Base-by-base conservation (phyloP, 2,797 vertebrate genomes). In the Spinibarbus caldwelli region DNA sequence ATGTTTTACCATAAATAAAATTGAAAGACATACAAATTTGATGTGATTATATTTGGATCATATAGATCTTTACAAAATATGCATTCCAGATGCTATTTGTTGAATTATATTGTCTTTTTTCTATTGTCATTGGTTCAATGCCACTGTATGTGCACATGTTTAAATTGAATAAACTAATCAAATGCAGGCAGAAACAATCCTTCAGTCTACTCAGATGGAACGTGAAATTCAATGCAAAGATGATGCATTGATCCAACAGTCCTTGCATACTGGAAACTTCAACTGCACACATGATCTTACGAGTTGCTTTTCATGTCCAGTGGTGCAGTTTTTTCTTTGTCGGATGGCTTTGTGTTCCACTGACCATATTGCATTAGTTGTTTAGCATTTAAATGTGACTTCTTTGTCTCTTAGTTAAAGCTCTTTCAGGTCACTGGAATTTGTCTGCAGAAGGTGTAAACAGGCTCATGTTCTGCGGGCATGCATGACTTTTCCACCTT, bases 361-460 rank as follows among this genome's bases (percentile, higher is more conserved):
- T 57, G 4, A 57, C 34, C 23, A 15, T 23, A 77, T 57, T 38
- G 57, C 38, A 78, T 45, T 78, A 17, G 9, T 64, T 64, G 12
- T 59, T 29, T 15, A 29, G 26, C 17, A 79, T 62, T 43, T 64
- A 64, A 64, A 62, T 12, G 6, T 45, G 6, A 62, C 5, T 38
- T 41, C 5, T 23, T 64, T 77, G 34, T 77, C 75, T 45, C 77
- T 19, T n/a, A 64, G 23, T 31, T 38, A 84, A 54, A 84, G 23
- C 1, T 49, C 2, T 67, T 67, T 77, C 36, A 68, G 45, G 34
- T 77, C 29, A 67, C 15, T 76, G 43, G 15, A 49, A 41, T 67
- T 41, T 29, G 4, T 77, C 62, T 68, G 21, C 12, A 38, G 7
- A 38, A n/a, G 17, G 31, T 76, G 23, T 41, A 11, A 73, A 62